Conservation (phyloP, 2,888 invertebrate species). For the Physocephala rufipes region DNA sequence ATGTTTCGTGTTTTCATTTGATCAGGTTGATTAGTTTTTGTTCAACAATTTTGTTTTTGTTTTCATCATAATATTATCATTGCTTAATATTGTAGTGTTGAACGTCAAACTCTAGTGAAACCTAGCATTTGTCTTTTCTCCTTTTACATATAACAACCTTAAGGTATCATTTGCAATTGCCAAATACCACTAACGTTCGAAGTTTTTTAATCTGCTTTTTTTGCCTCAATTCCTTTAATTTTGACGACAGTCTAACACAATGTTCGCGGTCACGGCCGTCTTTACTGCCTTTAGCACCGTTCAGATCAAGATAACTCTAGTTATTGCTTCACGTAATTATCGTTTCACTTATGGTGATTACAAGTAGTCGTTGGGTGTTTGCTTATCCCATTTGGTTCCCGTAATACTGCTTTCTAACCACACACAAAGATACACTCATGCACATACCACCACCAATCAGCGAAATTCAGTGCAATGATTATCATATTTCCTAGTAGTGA, state of each 20-base stretch:
- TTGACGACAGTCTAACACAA: background rate
- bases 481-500: slow-evolving; percentile 10
- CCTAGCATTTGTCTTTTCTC: background rate
- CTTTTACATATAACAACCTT: background rate
- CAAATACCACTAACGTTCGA: too few relatives aligned
- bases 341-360: background rate
- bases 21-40: background rate
- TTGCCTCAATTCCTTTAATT: background rate
- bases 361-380: background rate
- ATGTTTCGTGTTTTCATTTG: background rate
- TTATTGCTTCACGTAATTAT: background rate
- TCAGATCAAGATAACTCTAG: background rate
- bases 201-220: too few relatives aligned
- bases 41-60: background rate
- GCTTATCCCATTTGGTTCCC: background rate
- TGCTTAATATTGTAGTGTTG: background rate
- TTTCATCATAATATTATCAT: too few relatives aligned
- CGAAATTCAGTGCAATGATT: slow-evolving; percentile 9
- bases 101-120: background rate
- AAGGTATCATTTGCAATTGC: too few relatives aligned
- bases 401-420: background rate
- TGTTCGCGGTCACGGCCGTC: too few relatives aligned
- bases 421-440: background rate
- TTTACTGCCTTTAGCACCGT: background rate
- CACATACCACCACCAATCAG: background rate